Percentiles rank a stretch among this genome's conserved stretches.
Conservation (phyloP, 2,113 vertebrate genomes). For the Natator depressus region DNA sequence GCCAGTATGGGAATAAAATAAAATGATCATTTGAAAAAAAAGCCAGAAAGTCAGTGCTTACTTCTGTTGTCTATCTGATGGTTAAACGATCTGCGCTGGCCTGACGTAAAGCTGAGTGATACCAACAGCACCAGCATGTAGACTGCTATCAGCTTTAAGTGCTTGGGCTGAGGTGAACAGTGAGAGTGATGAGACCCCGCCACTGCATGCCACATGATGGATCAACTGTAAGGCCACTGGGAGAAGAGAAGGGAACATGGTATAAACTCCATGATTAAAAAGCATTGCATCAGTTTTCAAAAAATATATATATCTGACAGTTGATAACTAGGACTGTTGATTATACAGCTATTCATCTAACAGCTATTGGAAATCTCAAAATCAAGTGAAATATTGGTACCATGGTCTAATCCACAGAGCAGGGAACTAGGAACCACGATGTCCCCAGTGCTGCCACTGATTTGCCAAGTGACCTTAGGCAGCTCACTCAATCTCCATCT, state of each 20-base stretch:
- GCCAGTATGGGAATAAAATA: not conserved
- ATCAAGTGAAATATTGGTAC: not conserved
- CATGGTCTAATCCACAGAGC: not conserved
- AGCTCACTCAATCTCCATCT: not conserved
- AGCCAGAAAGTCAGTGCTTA: conserved; percentile 72
- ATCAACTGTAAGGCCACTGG: conserved; percentile 21
- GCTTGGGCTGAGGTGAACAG: conserved; percentile 64
- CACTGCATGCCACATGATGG: conserved; percentile 63
- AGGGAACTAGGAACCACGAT: fast-evolving
- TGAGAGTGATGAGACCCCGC: conserved; percentile 25
- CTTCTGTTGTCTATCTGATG: conserved; percentile 93
- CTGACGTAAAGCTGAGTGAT: conserved; percentile 76
- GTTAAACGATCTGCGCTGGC: conserved; percentile 82
- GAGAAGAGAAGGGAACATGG: not conserved
- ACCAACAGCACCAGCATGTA: conserved; percentile 82
- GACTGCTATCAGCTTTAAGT: conserved; percentile 71
- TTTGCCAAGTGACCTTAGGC: not conserved
- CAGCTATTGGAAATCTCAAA: not conserved
- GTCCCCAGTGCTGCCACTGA: not conserved
- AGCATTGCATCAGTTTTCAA: not conserved
- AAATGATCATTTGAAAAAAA: not conserved
- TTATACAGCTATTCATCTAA: not conserved
- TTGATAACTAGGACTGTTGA: not conserved
- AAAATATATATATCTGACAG: not conserved
- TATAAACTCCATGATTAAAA: not conserved